phyloP scores from a whole-genome alignment of 2,797 vertebrate species.

The Percopsis omiscomaycus region DNA sequence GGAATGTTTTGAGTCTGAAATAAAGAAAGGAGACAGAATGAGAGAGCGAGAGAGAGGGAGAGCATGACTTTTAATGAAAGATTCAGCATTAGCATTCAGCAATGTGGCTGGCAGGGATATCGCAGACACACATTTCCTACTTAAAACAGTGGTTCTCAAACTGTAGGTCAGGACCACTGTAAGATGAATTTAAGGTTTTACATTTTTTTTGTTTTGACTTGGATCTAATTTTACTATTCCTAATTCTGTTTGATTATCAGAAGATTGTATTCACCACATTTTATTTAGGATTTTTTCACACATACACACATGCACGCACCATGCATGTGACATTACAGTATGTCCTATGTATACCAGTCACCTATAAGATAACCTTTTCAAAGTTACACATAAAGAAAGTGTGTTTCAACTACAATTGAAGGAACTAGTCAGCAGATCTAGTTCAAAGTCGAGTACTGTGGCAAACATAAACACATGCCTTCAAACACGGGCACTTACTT shows the following conservation, averaged over 20 bases:
- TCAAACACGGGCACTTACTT: constrained; percentile 61
- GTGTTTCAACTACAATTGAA: too few species aligned
- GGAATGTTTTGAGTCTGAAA: not conserved
- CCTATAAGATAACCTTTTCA: too few species aligned
- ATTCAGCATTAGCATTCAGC: too few species aligned
- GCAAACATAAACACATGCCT: constrained; percentile 42
- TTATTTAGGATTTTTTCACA: not conserved
- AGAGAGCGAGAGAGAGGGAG: constrained; percentile 5
- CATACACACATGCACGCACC: constrained; percentile 17
- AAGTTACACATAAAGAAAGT: too few species aligned
- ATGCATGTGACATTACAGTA: constrained; percentile 17
- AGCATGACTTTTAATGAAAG: not conserved
- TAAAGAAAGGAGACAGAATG: constrained; percentile 6
- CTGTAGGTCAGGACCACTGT: too few species aligned
- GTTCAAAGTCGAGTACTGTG: constrained; percentile 32
- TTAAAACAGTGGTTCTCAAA: not conserved
- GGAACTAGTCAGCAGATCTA: constrained; percentile 31
- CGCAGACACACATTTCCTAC: constrained; percentile 4
- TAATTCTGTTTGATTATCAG: too few species aligned
- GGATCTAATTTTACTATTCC: too few species aligned
- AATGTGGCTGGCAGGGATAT: constrained; percentile 40
- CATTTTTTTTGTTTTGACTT: too few species aligned
- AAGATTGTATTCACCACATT: too few species aligned
- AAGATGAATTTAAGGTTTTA: too few species aligned
- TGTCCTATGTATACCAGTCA: constrained; percentile 11